These are phyloP conservation scores for Beroe forskalii DNA, from an alignment of 37 sponge, comb jelly and placozoan species.

Conservation along the genomic window DNA sequence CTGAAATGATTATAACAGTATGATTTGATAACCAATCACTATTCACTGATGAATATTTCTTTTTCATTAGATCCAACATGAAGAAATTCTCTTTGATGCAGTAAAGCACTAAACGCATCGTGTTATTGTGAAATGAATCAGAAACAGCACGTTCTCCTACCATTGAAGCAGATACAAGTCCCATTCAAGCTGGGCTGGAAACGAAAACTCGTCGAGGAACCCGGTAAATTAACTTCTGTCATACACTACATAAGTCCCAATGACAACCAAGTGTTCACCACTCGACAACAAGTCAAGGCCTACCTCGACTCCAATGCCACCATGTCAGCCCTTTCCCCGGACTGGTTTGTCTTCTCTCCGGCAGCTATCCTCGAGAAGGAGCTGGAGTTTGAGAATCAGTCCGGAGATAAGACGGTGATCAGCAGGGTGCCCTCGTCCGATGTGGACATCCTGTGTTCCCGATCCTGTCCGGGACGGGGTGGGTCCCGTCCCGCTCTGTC, in stretches of 20 bases:
- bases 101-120: no score
- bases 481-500: constrained; percentile 29
- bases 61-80: no score
- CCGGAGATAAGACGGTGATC: background rate
- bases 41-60: no score
- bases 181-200: constrained; percentile 51
- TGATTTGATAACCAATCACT: no score
- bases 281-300: constrained; percentile 1
- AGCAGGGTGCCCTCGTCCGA: background rate
- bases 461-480: constrained; percentile 36
- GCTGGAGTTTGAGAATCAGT: constrained; percentile 33
- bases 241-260: constrained; percentile 58
- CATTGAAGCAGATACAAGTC: constrained; percentile 42
- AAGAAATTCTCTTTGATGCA: no score
- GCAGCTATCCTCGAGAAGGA: constrained; percentile 52
- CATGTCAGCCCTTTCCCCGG: constrained; percentile 13
- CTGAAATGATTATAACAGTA: no score
- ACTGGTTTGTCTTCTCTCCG: constrained; percentile 57
- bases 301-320: constrained; percentile 7
- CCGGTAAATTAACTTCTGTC: background rate
- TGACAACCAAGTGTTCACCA: constrained; percentile 22
- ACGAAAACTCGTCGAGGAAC: constrained; percentile 48
- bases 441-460: constrained; percentile 9
- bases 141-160: constrained; percentile 42
- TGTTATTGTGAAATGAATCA: no score